phyloP scores from a whole-genome alignment of 2,113 vertebrate species.

The Melanerpes formicivorus region DNA sequence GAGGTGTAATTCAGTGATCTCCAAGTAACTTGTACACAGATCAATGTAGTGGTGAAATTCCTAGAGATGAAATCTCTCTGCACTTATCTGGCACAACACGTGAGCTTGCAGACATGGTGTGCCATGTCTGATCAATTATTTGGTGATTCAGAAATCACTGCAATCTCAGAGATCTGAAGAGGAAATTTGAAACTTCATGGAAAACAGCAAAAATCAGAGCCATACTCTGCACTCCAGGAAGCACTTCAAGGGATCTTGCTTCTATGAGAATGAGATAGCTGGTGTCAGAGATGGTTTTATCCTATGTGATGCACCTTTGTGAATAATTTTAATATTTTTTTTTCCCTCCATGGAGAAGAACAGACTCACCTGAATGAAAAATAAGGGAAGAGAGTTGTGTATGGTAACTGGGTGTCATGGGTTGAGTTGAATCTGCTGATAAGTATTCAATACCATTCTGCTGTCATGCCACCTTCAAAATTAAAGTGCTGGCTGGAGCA shows the following conservation, averaged over 20 bases:
- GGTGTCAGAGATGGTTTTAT: neutral
- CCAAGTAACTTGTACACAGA: neutral
- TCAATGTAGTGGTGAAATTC: accelerated
- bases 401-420: neutral
- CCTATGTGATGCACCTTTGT: neutral
- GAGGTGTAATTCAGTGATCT: neutral
- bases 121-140: neutral
- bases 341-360: neutral
- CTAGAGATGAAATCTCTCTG: neutral
- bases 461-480: too few relatives aligned
- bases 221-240: neutral
- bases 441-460: too few relatives aligned
- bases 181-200: neutral
- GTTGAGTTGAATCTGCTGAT: too few relatives aligned
- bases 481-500: too few relatives aligned
- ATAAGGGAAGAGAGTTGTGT: neutral
- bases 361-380: neutral
- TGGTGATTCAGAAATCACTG: neutral
- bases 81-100: neutral
- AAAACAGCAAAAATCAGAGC: neutral
- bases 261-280: neutral
- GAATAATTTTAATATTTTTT: neutral
- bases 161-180: neutral
- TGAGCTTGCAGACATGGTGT: accelerated
- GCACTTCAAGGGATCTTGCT: neutral